Evolutionary conservation across 2,113 vertebrate genomes (phyloP).

Genomic region (Zapus hudsonius): DNA sequence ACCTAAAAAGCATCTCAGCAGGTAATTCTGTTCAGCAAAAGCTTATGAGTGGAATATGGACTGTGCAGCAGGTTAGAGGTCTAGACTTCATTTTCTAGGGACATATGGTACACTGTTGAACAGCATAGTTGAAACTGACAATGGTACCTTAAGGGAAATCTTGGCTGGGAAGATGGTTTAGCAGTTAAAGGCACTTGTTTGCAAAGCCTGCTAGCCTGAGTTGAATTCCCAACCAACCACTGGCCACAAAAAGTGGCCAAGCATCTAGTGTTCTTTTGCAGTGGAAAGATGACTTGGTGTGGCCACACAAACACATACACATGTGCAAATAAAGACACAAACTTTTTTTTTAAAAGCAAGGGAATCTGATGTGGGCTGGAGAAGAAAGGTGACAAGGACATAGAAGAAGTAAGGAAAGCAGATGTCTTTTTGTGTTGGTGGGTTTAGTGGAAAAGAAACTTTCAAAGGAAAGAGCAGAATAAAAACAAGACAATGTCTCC

Average conservation of each 20-base stretch:
- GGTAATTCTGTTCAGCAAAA: neutral
- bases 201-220: no score
- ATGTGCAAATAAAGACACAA: no score
- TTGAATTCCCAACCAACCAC: no score
- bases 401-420: neutral
- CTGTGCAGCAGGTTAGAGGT: neutral
- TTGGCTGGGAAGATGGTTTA: no score
- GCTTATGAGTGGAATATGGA: neutral
- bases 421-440: conserved; percentile 4
- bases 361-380: neutral
- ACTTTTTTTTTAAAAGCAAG: neutral
- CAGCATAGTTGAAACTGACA: neutral
- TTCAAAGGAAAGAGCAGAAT: neutral
- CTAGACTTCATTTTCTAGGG: neutral
- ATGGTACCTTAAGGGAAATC: neutral
- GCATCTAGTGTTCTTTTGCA: no score
- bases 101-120: neutral
- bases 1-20: neutral
- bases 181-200: no score
- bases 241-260: no score
- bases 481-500: neutral
- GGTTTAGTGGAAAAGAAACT: neutral
- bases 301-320: no score
- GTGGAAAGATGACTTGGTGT: no score
- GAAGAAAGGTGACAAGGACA: neutral